Base-by-base conservation (phyloP, 2,113 vertebrate species). In the Taxidea taxus region DNA sequence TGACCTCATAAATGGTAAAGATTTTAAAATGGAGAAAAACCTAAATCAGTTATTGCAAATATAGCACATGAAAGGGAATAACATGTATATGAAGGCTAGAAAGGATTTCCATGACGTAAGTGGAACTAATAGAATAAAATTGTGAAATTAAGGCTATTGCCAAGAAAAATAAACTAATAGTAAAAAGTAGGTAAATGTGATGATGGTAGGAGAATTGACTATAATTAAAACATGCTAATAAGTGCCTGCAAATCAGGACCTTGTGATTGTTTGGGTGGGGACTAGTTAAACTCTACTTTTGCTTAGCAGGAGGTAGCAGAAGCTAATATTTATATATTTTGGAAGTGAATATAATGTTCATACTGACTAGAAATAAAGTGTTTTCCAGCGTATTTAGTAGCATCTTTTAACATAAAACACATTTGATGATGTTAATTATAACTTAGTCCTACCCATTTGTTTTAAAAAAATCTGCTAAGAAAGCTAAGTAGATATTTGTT, bases 401-500 rank as follows among this genome's bases (percentile, higher is more conserved):
- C 64, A 89, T 78, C 68, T 82, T 86, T 95, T 86, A 62, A 84
- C 34, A 92, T 84, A 95, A 87, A 95, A 87, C 77, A 34, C 20
- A 68, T 51, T 89, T 91, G 34, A 89, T 93, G 49, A 60, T 74
- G 29, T 95, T 95, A 94, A 89, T 89, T 95, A 82, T 60, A 94
- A 97, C 29, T 86, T 88, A 81, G 25, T 72, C 29, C 49, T 87
- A 89, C 70, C 68, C 72, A 91, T 95, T 96, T 90, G 74, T 94
- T 83, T 82, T 62, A 44, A 86, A 86, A 87, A 96, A 87, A 81
- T 92, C 64, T 20, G 51, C 13, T 88, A 94, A 94, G 31, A 37
- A 92, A 90, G 9, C 39, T 95, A 85, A 66, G 81, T 85, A 87
- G 83, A 64, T 95, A 95, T 96, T 92, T 90, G 84, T 94, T 92